Evolutionary conservation across 2,888 invertebrate species (phyloP).

Genomic region (Macaria liturata): DNA sequence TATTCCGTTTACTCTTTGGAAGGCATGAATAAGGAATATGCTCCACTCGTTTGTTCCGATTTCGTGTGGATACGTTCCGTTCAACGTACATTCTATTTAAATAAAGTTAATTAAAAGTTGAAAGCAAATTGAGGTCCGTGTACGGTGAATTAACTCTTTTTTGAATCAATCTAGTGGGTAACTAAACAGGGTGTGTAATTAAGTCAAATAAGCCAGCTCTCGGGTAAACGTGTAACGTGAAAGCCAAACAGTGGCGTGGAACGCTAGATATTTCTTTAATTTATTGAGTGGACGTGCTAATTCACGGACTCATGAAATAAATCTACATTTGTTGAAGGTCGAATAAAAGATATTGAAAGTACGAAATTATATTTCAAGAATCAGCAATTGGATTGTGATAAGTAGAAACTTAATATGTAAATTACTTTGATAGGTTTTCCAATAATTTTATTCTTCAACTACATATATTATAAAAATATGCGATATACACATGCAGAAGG

Average conservation of each 20-base stretch:
- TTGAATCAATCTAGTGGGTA: constrained; percentile 31
- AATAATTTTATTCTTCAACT: too few relatives aligned
- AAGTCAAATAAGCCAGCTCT: constrained; percentile 13
- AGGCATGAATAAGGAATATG: constrained; percentile 24
- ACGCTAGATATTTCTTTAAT: neutral
- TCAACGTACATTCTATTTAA: constrained; percentile 37
- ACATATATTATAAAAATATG: too few relatives aligned
- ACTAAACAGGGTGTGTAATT: constrained; percentile 14
- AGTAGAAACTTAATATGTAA: too few relatives aligned
- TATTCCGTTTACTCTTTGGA: constrained; percentile 37
- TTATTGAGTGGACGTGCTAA: neutral
- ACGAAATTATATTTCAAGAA: too few relatives aligned
- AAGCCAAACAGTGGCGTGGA: constrained; percentile 3
- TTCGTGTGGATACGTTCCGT: constrained; percentile 20
- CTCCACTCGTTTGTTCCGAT: constrained; percentile 32
- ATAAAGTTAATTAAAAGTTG: constrained; percentile 54
- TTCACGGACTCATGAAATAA: neutral
- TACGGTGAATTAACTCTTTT: constrained; percentile 43
- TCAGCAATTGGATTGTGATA: too few relatives aligned
- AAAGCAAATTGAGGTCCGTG: constrained; percentile 49
- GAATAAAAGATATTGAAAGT: too few relatives aligned
- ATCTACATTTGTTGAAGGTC: too few relatives aligned
- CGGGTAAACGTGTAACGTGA: constrained; percentile 6
- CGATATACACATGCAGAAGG: too few relatives aligned
- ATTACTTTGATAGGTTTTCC: too few relatives aligned